Percentiles rank a stretch among this genome's conserved stretches.
These are phyloP conservation scores for Troides aeacus DNA, from an alignment of 2,888 invertebrate genomes.

Conservation along the genomic window DNA sequence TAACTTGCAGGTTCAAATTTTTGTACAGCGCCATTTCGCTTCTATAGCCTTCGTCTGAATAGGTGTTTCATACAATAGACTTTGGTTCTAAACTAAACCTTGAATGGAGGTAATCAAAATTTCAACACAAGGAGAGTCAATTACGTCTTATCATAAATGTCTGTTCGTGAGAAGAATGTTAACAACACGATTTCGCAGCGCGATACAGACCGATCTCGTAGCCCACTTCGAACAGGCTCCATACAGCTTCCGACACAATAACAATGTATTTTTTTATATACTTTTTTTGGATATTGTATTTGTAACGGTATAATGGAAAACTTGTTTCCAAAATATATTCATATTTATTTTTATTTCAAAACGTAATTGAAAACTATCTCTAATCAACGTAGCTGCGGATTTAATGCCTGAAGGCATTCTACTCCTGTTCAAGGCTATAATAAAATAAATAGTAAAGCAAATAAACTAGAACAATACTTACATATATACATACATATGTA, in stretches of 20 bases:
- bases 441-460: too few species aligned
- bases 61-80: neutral
- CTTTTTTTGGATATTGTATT: too few species aligned
- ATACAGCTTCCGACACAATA: neutral
- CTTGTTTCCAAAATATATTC: neutral
- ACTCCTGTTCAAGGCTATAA: too few species aligned
- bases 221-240: neutral
- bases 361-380: neutral
- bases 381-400: neutral
- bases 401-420: too few species aligned
- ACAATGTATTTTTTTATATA: neutral
- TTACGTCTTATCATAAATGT: constrained; percentile 25
- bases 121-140: constrained; percentile 24
- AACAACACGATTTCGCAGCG: constrained; percentile 10
- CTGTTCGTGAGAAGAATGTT: constrained; percentile 25
- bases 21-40: neutral
- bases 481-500: too few species aligned
- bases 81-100: neutral
- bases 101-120: constrained; percentile 19
- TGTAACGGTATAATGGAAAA: neutral
- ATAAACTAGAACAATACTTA: too few species aligned
- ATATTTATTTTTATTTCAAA: neutral
- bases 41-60: neutral
- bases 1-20: neutral
- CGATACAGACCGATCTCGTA: constrained; percentile 7